Evolutionary conservation across 2,797 vertebrate genomes (phyloP).

Genomic region (Anabacerthia variegaticeps): DNA sequence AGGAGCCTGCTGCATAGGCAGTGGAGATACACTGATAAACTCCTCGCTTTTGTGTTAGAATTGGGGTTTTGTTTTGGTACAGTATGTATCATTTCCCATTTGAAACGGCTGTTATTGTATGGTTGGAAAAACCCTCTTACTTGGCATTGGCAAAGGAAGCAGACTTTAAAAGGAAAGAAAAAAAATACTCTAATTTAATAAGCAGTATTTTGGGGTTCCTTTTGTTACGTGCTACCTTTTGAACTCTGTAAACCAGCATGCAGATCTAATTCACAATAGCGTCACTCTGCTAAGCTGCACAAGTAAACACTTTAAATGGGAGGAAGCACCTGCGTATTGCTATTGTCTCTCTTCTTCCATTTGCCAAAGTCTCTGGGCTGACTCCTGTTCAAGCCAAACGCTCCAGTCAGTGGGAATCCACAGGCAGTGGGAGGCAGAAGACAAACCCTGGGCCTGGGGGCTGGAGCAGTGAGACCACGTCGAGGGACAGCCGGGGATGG

Average conservation of each 20-base stretch:
- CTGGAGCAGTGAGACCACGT: background rate
- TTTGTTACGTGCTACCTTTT: conserved; percentile 57
- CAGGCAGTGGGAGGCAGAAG: background rate
- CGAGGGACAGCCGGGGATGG: background rate
- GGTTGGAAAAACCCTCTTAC: conserved; percentile 40
- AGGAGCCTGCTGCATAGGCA: background rate
- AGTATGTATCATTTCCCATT: conserved; percentile 44
- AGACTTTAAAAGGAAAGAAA: conserved; percentile 8
- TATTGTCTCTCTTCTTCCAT: conserved; percentile 63
- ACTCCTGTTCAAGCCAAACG: background rate
- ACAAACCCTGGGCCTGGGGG: background rate
- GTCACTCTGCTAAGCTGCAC: conserved; percentile 44
- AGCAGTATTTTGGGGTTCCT: conserved; percentile 48
- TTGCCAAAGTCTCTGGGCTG: conserved; percentile 4
- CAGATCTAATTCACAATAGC: conserved; percentile 17
- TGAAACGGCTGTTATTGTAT: conserved; percentile 4
- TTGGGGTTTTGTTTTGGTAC: background rate
- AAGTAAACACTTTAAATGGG: conserved; percentile 75
- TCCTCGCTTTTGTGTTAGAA: background rate
- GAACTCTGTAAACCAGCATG: conserved; percentile 39
- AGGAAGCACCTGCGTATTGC: conserved; percentile 77
- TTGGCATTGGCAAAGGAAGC: conserved; percentile 49
- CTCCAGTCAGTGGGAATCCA: background rate
- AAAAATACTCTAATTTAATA: conserved; percentile 13
- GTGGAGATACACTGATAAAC: background rate